Percentiles rank a stretch among this genome's conserved stretches.
These are phyloP conservation scores for Metallyticus violacea DNA, from an alignment of 2,888 invertebrate genomes.

Conservation along the genomic window DNA sequence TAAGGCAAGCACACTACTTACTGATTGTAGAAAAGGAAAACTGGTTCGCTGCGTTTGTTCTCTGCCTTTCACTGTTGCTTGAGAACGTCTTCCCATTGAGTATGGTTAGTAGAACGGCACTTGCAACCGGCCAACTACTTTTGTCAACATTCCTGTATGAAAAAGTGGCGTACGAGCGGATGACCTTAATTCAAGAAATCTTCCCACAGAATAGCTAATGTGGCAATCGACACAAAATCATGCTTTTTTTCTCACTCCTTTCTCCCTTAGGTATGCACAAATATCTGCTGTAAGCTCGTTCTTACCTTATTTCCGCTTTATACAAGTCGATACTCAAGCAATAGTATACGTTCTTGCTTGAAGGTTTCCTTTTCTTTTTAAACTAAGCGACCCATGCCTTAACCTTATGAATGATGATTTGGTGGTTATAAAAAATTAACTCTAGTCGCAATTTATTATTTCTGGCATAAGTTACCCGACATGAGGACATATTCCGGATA, in stretches of 20 bases:
- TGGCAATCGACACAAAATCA: not conserved
- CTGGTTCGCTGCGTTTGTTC: not conserved
- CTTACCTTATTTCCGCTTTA: too few relatives aligned
- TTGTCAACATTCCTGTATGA: not conserved
- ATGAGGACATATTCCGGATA: too few relatives aligned
- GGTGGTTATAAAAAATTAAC: too few relatives aligned
- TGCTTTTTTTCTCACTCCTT: too few relatives aligned
- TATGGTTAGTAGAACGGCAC: slow-evolving; percentile 4
- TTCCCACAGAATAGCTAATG: not conserved
- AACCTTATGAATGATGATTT: too few relatives aligned
- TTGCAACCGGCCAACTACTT: not conserved
- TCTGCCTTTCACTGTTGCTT: not conserved
- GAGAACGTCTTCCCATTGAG: not conserved
- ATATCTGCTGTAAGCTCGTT: too few relatives aligned
- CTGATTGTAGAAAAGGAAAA: not conserved
- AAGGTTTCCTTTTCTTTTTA: too few relatives aligned
- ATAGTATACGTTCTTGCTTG: too few relatives aligned
- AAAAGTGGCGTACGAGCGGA: not conserved
- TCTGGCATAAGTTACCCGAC: too few relatives aligned
- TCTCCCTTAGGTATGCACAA: not conserved
- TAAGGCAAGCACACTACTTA: not conserved
- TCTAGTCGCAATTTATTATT: too few relatives aligned
- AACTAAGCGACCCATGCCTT: too few relatives aligned
- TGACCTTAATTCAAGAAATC: not conserved
- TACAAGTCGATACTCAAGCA: too few relatives aligned